phyloP scores from a whole-genome alignment of 2,888 invertebrate species.

The Lacanobia oleracea region DNA sequence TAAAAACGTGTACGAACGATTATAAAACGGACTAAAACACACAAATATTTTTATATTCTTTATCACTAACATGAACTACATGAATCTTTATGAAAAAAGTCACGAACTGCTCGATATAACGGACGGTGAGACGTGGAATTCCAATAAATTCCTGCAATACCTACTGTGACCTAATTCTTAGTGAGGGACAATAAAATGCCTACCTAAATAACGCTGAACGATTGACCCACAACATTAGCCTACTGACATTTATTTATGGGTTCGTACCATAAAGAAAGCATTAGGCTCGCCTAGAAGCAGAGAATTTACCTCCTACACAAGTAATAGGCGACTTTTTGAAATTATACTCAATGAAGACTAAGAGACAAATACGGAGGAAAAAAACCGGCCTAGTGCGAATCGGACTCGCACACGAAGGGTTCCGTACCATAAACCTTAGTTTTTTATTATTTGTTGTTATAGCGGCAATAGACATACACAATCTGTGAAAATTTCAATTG shows the following conservation, averaged over 20 bases:
- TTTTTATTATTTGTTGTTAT: too few species aligned
- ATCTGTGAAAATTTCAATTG: too few species aligned
- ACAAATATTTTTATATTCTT: conserved; percentile 16
- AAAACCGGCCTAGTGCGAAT: too few species aligned
- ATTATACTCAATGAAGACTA: not conserved
- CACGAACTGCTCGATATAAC: conserved; percentile 56
- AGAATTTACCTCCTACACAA: not conserved
- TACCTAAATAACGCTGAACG: conserved; percentile 39
- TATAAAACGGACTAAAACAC: not conserved
- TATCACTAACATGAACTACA: conserved; percentile 22
- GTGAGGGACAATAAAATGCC: conserved; percentile 56
- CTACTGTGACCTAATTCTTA: conserved; percentile 52
- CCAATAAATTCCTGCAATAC: conserved; percentile 66
- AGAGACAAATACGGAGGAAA: not conserved
- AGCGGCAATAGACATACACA: too few species aligned
- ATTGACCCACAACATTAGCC: conserved; percentile 43
- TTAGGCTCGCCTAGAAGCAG: not conserved
- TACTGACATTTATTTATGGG: conserved; percentile 42
- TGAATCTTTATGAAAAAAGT: conserved; percentile 41
- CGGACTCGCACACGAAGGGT: too few species aligned
- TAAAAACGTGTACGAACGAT: not conserved
- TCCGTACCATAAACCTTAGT: too few species aligned
- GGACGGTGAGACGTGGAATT: conserved; percentile 52
- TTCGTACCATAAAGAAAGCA: conserved; percentile 1
- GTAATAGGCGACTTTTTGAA: not conserved